Base-by-base conservation (phyloP, 2,113 vertebrate species). In the Passer montanus region DNA sequence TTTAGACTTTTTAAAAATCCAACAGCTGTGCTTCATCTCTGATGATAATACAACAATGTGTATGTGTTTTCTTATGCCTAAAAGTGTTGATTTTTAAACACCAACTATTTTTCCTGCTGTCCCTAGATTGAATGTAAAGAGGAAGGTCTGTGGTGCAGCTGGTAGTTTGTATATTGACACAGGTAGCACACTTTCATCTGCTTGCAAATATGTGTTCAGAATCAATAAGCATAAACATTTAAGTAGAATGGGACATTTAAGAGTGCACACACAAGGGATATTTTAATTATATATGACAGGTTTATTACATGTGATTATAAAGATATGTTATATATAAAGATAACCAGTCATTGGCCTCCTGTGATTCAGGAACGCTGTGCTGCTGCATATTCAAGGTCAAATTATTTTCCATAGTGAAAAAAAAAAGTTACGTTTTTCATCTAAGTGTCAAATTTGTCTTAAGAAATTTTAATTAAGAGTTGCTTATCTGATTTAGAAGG, bases 391-490 rank as follows among this genome's bases (percentile, higher is more conserved):
- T 86, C 84, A 92, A 78, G 77, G 85, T 95, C 90, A 87, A 87
- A 55, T 72, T 73, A 44, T 93, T 94, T 95, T 87, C 30, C 9
- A 2, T 13, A 52, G 21, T 23, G 30, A 73, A 58, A 77, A 80
- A 83, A 76, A 55, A 79, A 78, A 49, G 35, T 46, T 63, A 76
- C 27, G 2, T 44, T 69, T 75, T 94, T 95, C n/a, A 88, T 11
- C 63, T 86, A 94, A 97, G 53, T 90, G 55, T 93, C 95, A 95
- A 95, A 89, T 87, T 39, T 41, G 17, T 22, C 81, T 90, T 93
- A 64, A 67, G 66, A 94, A 87, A 84, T 96, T 98, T 97, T 98
- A 95, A 94, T 97, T 96, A 97, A 90, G 84, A 94, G 39, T 95
- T 96, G 84, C 67, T 90, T 84, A 85, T 83, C 91, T 93, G 89